Evolutionary conservation across 2,888 invertebrate species (phyloP), one percentile per base, ranked within the genome.

Genomic region (Steinernema carpocapsae): DNA sequence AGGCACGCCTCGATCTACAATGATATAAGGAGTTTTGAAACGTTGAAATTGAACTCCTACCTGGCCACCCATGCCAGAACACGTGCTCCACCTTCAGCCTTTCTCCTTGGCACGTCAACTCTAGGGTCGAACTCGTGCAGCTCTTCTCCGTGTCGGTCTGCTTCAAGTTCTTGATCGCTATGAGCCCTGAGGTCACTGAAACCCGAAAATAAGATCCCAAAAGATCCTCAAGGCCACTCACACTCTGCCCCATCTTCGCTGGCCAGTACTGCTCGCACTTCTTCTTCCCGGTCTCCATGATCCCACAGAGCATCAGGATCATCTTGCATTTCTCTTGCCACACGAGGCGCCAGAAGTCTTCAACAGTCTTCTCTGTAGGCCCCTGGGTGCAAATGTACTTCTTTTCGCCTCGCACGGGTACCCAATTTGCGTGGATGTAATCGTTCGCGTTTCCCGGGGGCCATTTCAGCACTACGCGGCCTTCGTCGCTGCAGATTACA

Each of bases 201-300:
- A 42, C 59, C 22, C 6, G 17, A 0, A 17, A 17, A 37, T 19
- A 37, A 37, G 10, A 37, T 37, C 37, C 3, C 10, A 37, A 10
- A 37, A 37, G 37, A 6, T 6, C 37, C 14, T 24, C 43, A 12
- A 42, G 6, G n/a, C n/a, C n/a, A 4, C 76, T 29, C 7, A 76
- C 76, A 19, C 74, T 22, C 12, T 76, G 73, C 14, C 71, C 74
- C 4, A 26, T 29, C 22, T 45, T 43, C 29, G 76, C 75, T n/a
- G 82, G 81, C 84, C 84, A 84, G 71, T 84, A 84, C 71, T 80
- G 79, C 52, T 81, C 84, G 72, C 84, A 84, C 73, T 84, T 84
- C 74, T 81, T 81, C 76, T 82, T 82, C 22, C 81, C 81, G 43
- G 72, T 51, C 64, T 84, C 84, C 76, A 80, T 76, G 17, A 81